Evolutionary conservation across 2,797 vertebrate species (phyloP).

Genomic region (Sebastes umbrosus): DNA sequence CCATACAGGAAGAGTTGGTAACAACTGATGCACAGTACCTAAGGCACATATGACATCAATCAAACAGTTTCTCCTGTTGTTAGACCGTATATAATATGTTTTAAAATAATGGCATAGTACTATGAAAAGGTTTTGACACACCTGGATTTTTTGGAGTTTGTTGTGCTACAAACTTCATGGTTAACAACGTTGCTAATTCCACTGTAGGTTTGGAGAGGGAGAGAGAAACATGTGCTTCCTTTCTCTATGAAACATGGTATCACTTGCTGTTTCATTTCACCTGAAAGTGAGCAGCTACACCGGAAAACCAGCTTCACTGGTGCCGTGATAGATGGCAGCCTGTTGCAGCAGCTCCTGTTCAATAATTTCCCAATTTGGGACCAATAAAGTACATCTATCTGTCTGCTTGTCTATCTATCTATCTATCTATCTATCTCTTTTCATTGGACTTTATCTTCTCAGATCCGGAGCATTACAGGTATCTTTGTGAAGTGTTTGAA

Average conservation of each 20-base stretch:
- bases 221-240: background rate
- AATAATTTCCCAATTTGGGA: background rate
- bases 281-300: slow-evolving; percentile 1
- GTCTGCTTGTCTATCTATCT: too few species aligned
- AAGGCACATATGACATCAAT: background rate
- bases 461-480: background rate
- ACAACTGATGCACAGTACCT: background rate
- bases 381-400: too few species aligned
- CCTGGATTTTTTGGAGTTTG: slow-evolving; percentile 2
- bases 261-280: slow-evolving; percentile 10
- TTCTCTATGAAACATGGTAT: background rate
- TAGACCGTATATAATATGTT: accelerated
- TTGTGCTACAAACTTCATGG: background rate
- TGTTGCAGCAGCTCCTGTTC: background rate
- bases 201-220: background rate
- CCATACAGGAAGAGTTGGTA: background rate
- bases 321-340: too few species aligned
- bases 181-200: background rate
- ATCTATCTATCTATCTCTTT: too few species aligned
- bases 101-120: background rate
- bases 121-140: background rate
- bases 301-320: background rate
- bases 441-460: background rate
- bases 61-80: background rate
- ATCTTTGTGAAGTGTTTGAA: background rate